Base-by-base conservation (phyloP, 2,888 invertebrate species). In the Pammene fasciana region DNA sequence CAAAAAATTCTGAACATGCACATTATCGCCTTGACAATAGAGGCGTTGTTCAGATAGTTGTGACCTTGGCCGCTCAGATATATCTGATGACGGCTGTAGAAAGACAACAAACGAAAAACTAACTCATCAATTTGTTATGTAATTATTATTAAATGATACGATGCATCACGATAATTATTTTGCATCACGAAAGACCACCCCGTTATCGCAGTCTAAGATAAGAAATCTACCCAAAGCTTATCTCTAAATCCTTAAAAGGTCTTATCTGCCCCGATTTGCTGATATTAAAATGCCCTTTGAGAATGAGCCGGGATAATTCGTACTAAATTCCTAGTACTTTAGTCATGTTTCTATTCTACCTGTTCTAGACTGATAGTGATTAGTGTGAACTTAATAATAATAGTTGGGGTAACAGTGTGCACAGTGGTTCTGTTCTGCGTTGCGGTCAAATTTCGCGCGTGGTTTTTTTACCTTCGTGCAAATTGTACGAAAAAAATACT, bases 151-250 rank as follows among this genome's bases (percentile, higher is more conserved):
- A 60, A 60, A 11, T 36, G 16, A 0, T 14, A n/a, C 26, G 0
- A n/a, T n/a, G 43, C n/a, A 57, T 45, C 34, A 59, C 5, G 46
- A n/a, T n/a, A 13, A 14, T 60, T 60, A 34, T 48, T 60, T 36
- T 60, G 46, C 14, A 11, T 14, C 41, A 50, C 18, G 41, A 38
- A 62, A 59, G 52, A 50, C 59, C 52, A 54, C 66, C 65, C 52
- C 16, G 68, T 65, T 68, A 59, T 65, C 45, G 18, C 4, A 6
- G n/a, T n/a, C n/a, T n/a, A n/a, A n/a, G 65, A 65, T 68, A 68
- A 68, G 46, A 38, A 55, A 56, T 11, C 26, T 10, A 43, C 50
- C 11, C 57, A 50, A 36, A 57, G 52, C 65, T 68, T 68, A 65
- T 65, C 68, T 46, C 26, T 36, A 18, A 45, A 26, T n/a, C 11